Evolutionary conservation across 2,113 vertebrate species (phyloP).

Genomic region (Rattus rattus): DNA sequence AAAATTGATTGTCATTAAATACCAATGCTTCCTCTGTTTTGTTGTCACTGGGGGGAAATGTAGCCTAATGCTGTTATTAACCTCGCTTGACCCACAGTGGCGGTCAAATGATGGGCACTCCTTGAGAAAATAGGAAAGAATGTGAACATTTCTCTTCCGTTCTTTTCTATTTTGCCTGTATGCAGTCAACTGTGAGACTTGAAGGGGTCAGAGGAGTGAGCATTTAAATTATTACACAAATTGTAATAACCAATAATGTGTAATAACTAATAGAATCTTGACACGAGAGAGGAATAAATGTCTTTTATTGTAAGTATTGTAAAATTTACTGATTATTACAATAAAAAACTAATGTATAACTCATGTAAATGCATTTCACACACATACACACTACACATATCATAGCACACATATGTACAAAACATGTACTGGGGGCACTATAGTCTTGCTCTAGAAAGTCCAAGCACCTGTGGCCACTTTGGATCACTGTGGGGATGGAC

Average conservation of each 20-base stretch:
- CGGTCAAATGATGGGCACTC: background rate
- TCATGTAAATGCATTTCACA: background rate
- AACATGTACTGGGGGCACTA: background rate
- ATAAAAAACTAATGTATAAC: background rate
- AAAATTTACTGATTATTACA: background rate
- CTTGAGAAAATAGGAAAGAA: background rate
- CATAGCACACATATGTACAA: background rate
- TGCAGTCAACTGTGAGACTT: background rate
- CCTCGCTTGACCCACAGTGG: background rate
- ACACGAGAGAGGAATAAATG: background rate
- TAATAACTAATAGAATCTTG: background rate
- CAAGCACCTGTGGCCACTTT: background rate
- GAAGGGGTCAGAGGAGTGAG: background rate
- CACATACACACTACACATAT: fast-evolving
- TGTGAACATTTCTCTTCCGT: background rate
- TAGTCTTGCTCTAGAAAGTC: background rate
- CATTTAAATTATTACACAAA: background rate
- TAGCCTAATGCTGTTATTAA: background rate
- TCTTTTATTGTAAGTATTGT: background rate
- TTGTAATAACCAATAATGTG: background rate
- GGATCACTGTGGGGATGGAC: too few species aligned
- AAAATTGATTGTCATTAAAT: background rate
- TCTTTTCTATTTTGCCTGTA: background rate
- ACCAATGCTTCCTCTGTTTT: background rate
- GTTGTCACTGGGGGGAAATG: background rate